A percentile compares a stretch with the other conserved stretches of the same genome.
Evolutionary conservation across 1,140 invertebrate species (phyloP).

Genomic region (Pseudomyrmex cubaensis): DNA sequence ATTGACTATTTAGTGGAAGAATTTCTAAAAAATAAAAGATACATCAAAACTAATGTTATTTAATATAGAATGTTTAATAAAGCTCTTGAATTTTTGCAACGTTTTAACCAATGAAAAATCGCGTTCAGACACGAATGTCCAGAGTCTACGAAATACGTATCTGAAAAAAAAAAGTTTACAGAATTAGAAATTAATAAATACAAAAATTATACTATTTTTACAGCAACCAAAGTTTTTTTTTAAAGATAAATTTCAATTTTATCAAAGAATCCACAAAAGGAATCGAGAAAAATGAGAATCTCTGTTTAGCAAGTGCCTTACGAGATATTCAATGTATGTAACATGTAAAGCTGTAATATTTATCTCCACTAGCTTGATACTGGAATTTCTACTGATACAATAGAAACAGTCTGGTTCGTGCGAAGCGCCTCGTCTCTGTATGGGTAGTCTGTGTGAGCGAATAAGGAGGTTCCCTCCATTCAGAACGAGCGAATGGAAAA

Average conservation of each 20-base stretch:
- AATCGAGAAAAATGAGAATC: conserved; percentile 7
- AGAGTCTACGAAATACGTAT: too few species aligned
- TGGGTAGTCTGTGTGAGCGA: conserved; percentile 36
- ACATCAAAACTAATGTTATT: too few species aligned
- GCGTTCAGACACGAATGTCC: too few species aligned
- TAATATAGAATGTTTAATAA: too few species aligned
- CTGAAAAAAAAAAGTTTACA: too few species aligned
- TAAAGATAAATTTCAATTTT: not conserved
- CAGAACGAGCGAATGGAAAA: conserved; percentile 53
- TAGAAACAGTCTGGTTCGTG: conserved; percentile 35
- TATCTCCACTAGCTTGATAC: conserved; percentile 38
- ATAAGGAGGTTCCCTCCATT: conserved; percentile 49
- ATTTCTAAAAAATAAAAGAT: too few species aligned
- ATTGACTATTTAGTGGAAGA: too few species aligned
- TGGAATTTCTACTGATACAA: conserved; percentile 51
- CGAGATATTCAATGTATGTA: conserved; percentile 27
- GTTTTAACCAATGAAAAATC: too few species aligned
- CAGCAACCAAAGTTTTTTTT: not conserved
- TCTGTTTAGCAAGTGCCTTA: not conserved
- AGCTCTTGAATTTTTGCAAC: too few species aligned
- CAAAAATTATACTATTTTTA: too few species aligned
- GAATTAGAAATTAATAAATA: too few species aligned
- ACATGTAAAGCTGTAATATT: conserved; percentile 55
- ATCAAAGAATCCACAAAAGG: not conserved
- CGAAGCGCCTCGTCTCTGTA: not conserved